A percentile compares a stretch with the other conserved stretches of the same genome.
Conservation (phyloP, 1,140 invertebrate species). For the Atopsyche davidsoni region DNA sequence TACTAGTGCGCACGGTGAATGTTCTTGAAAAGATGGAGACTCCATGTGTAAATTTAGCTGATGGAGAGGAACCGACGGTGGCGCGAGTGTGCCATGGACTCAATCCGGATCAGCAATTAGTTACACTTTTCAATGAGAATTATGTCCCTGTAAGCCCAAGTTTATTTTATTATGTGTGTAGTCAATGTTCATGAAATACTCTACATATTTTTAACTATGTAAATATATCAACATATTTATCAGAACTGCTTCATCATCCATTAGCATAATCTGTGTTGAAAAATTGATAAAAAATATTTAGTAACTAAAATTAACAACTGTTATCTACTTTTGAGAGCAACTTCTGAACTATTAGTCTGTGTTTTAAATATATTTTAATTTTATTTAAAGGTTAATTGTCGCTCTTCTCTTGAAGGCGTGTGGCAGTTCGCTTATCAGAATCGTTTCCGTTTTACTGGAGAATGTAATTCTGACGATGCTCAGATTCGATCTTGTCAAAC, state of each 20-base stretch:
- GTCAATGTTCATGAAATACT: not conserved
- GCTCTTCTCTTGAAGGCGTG: slow-evolving; percentile 87
- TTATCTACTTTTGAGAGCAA: not conserved
- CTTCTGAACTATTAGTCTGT: too few relatives aligned
- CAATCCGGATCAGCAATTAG: slow-evolving; percentile 69
- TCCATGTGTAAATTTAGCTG: slow-evolving; percentile 66
- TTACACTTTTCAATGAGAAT: slow-evolving; percentile 86
- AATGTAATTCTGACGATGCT: slow-evolving; percentile 81
- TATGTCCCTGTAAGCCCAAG: slow-evolving; percentile 61
- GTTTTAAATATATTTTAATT: too few relatives aligned
- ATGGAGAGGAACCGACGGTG: slow-evolving; percentile 60
- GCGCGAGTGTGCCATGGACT: slow-evolving; percentile 70
- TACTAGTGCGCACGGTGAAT: slow-evolving; percentile 82
- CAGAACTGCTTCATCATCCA: too few relatives aligned
- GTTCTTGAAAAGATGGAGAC: slow-evolving; percentile 85
- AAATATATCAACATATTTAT: not conserved
- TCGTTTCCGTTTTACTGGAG: slow-evolving; percentile 83
- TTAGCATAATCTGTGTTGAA: too few relatives aligned
- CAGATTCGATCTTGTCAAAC: slow-evolving; percentile 91
- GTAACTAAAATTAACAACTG: too few relatives aligned
- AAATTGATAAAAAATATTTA: too few relatives aligned
- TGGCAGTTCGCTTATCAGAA: slow-evolving; percentile 95
- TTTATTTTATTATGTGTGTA: too few relatives aligned
- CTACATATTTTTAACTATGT: not conserved
- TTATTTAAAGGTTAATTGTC: slow-evolving; percentile 67